Percentiles rank a stretch among this genome's conserved stretches.
phyloP scores from a whole-genome alignment of 2,888 invertebrate species.

The Aricia artaxerxes region DNA sequence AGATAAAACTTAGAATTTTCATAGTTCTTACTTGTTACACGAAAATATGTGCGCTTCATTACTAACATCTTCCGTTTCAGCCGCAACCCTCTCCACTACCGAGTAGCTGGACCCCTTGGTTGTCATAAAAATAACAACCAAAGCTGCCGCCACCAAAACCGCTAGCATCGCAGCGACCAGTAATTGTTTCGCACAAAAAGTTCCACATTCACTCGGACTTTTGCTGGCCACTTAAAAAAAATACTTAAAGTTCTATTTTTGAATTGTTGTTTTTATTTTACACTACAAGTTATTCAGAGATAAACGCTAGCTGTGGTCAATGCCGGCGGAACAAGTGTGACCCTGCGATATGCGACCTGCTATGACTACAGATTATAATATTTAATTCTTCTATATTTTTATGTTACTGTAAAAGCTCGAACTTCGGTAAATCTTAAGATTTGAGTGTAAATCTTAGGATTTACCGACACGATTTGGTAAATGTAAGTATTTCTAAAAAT shows the following conservation, averaged over 20 bases:
- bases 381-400: too few relatives aligned
- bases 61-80: slow-evolving; percentile 66
- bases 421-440: too few relatives aligned
- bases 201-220: slow-evolving; percentile 64
- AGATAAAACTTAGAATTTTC: not conserved
- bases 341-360: slow-evolving; percentile 63
- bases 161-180: slow-evolving; percentile 72
- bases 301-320: slow-evolving; percentile 17
- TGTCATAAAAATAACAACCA: slow-evolving; percentile 60
- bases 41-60: slow-evolving; percentile 62
- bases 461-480: too few relatives aligned
- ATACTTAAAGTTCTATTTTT: not conserved
- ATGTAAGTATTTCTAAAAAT: too few relatives aligned
- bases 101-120: slow-evolving; percentile 55
- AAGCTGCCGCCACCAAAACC: slow-evolving; percentile 58
- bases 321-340: slow-evolving; percentile 49
- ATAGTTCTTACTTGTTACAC: slow-evolving; percentile 58
- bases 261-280: not conserved
- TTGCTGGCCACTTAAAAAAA: not conserved
- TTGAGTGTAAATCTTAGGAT: too few relatives aligned
- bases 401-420: too few relatives aligned
- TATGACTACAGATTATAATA: slow-evolving; percentile 47
- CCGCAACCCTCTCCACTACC: slow-evolving; percentile 45
- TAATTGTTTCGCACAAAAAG: slow-evolving; percentile 66
- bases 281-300: not conserved